Conservation (phyloP, 2,113 vertebrate species). For the Eulemur rufifrons region DNA sequence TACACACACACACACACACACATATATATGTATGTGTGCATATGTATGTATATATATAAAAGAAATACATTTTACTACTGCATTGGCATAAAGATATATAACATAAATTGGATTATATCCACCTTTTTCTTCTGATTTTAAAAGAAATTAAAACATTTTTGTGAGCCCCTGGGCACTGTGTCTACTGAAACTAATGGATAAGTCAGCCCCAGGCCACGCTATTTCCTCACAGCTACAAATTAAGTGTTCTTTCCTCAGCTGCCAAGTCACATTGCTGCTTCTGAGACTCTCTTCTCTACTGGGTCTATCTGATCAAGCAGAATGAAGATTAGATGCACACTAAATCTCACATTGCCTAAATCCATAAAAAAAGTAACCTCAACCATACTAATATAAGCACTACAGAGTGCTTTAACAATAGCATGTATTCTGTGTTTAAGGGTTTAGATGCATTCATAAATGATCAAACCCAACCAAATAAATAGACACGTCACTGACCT, state of each 20-base stretch:
- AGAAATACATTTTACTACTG: neutral
- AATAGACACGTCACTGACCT: neutral
- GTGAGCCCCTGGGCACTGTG: neutral
- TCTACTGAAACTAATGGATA: neutral
- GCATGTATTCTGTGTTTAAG: neutral
- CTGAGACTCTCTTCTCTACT: neutral
- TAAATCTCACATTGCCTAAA: conserved; percentile 1
- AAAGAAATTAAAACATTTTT: conserved; percentile 23
- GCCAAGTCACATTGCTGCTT: neutral
- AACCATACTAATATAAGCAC: neutral
- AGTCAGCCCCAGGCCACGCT: neutral
- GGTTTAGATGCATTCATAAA: neutral
- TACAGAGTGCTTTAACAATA: neutral
- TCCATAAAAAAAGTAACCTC: neutral
- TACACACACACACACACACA: too few relatives aligned
- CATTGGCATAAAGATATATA: neutral
- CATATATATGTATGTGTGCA: neutral
- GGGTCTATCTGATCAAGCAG: neutral
- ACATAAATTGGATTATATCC: neutral
- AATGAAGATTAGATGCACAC: neutral
- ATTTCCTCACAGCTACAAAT: neutral
- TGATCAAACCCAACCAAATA: neutral
- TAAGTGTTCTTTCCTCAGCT: neutral
- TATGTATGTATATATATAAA: too few relatives aligned
- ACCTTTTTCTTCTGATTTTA: neutral